Base-by-base conservation (phyloP, 2,888 invertebrate genomes). In the Watsonalla cultraria region DNA sequence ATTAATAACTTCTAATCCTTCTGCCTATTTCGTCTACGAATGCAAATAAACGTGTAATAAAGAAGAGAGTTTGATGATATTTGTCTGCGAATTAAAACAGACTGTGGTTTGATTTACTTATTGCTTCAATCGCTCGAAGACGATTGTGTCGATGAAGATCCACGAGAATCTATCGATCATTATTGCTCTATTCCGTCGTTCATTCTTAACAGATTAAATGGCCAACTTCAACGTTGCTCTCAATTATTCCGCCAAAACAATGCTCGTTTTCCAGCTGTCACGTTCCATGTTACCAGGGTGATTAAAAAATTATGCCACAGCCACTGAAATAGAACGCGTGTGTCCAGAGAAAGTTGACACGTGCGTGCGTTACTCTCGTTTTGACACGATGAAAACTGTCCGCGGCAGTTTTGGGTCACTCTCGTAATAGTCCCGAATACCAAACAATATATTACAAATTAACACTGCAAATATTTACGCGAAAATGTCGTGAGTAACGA, bases 371-470 rank as follows among this genome's bases (percentile, higher is more conserved):
- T 76, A 71, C 75, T 68, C 70, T 72, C 66, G 59, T 64, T 69
- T 60, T 80, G 79, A 79, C 84, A 80, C 58, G 77, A 76, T 72
- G 77, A 73, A 80, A 78, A 78, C 71, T 72, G 71, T 69, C 69
- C 56, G 64, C 73, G 85, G 83, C 86, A 84, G 81, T 88, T 88
- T 87, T 86, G 72, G 88, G 88, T 89, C 88, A 84, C 62, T 58
- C 80, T 62, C 71, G 73, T 70, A 78, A 80, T 77, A 80, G 75
- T 82, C 76, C 76, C 72, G 76, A 76, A 85, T 81, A 74, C 75
- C 78, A 58, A 73, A 74, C 68, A 74, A 76, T 75, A 74, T 63
- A 62, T 62, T 58, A 72, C 64, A 53, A 60, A 70, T 66, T 65
- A 46, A 60, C 42, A 67, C 56, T 61, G 56, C 66, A 70, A 70